Percentiles rank a stretch among this genome's conserved stretches.
These are phyloP conservation scores for Notodonta ziczac DNA, from an alignment of 2,888 invertebrate genomes.

Conservation along the genomic window DNA sequence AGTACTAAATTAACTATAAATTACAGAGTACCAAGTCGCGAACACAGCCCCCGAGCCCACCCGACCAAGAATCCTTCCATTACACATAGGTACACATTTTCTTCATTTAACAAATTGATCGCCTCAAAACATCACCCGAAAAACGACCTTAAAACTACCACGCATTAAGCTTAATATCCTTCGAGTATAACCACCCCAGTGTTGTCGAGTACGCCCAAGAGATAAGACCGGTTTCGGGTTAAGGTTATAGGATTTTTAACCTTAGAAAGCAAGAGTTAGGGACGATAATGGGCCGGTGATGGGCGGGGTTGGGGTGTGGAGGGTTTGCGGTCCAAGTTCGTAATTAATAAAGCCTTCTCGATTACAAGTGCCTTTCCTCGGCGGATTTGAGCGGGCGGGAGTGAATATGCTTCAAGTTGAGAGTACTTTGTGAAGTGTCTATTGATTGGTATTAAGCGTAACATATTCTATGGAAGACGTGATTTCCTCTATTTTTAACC, in stretches of 20 bases:
- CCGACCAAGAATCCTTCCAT: slow-evolving; percentile 66
- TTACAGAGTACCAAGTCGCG: slow-evolving; percentile 57
- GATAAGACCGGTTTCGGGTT: slow-evolving; percentile 76
- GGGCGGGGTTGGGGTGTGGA: slow-evolving; percentile 43
- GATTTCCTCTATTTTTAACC: too few relatives aligned
- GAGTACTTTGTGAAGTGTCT: slow-evolving; percentile 16
- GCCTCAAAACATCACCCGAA: slow-evolving; percentile 43
- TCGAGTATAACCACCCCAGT: slow-evolving; percentile 40
- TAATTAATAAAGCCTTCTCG: slow-evolving; percentile 84
- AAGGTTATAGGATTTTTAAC: slow-evolving; percentile 69
- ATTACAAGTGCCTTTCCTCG: slow-evolving; percentile 82
- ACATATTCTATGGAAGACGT: background rate
- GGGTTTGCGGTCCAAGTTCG: slow-evolving; percentile 79
- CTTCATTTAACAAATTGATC: slow-evolving; percentile 84
- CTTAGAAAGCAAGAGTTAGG: slow-evolving; percentile 65
- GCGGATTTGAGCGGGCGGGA: slow-evolving; percentile 56
- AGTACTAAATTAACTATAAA: slow-evolving; percentile 38
- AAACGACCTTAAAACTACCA: slow-evolving; percentile 45
- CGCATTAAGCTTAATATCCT: slow-evolving; percentile 57
- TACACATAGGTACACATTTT: slow-evolving; percentile 72
- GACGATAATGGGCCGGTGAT: slow-evolving; percentile 62
- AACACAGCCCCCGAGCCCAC: slow-evolving; percentile 51
- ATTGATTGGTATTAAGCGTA: slow-evolving; percentile 37
- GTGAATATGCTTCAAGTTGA: slow-evolving; percentile 33
- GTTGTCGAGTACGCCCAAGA: slow-evolving; percentile 74